These are phyloP conservation scores for Ips nitidus DNA, from an alignment of 1,140 invertebrate species.

Conservation along the genomic window DNA sequence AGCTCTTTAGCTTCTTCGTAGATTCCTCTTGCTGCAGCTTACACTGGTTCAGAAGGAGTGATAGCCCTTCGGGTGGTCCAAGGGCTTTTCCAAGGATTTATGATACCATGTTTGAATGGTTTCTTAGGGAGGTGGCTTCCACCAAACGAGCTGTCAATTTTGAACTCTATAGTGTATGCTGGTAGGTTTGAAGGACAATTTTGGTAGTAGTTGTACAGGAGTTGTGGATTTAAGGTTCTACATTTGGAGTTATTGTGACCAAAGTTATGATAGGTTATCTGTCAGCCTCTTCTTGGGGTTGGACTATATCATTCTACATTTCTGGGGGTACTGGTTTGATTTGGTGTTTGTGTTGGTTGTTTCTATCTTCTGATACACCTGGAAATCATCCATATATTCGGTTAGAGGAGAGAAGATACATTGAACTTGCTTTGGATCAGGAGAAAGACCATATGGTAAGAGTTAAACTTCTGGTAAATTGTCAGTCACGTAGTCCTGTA, in stretches of 20 bases:
- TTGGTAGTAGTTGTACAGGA: not conserved
- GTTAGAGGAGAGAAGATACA: conserved; percentile 62
- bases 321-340: conserved; percentile 65
- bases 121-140: conserved; percentile 79
- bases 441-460: conserved; percentile 44
- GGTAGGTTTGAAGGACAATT: not conserved
- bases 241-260: conserved; percentile 71
- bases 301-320: conserved; percentile 78
- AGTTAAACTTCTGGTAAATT: not conserved
- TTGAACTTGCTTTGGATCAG: conserved; percentile 59
- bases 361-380: conserved; percentile 68
- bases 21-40: conserved; percentile 52
- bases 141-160: conserved; percentile 56
- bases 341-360: conserved; percentile 64
- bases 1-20: conserved; percentile 37
- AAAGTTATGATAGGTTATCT: conserved; percentile 69
- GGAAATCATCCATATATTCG: conserved; percentile 60
- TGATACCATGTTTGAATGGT: conserved; percentile 77
- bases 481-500: too few species aligned
- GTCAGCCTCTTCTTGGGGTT: conserved; percentile 64
- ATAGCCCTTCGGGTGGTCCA: conserved; percentile 67
- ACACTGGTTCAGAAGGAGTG: conserved; percentile 61
- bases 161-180: conserved; percentile 21
- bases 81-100: conserved; percentile 77
- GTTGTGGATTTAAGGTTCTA: conserved; percentile 55